Percentiles rank a stretch among this genome's conserved stretches.
Conservation (phyloP, 1,140 invertebrate genomes). For the Conus ventricosus region DNA sequence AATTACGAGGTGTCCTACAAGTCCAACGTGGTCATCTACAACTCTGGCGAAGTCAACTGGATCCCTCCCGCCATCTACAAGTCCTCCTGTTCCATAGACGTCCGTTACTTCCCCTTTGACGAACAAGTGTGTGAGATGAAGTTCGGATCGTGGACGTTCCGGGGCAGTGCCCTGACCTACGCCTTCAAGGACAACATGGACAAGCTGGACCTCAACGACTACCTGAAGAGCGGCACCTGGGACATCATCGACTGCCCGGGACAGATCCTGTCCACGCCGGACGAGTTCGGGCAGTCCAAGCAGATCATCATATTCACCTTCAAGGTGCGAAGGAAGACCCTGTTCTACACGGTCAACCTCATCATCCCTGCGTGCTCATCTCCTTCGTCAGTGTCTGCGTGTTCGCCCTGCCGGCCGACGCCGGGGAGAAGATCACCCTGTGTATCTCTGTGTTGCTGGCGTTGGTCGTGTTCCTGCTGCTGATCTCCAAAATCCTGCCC, state of each 20-base stretch:
- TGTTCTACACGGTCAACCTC: conserved; percentile 99
- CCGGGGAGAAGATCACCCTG: conserved; percentile 87
- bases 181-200: conserved; percentile 96
- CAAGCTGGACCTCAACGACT: conserved; percentile 96
- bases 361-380: conserved; percentile 96
- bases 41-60: conserved; percentile 94
- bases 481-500: conserved; percentile 99
- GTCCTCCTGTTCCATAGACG: conserved; percentile 99
- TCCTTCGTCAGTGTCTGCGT: conserved; percentile 98
- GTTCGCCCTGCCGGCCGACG: conserved; percentile 94
- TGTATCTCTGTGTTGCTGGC: conserved; percentile 99
- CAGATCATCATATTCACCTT: conserved; percentile 78
- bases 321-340: conserved; percentile 95
- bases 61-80: conserved; percentile 99
- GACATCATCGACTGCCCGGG: conserved; percentile 97
- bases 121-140: conserved; percentile 98
- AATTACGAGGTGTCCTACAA: conserved; percentile 85
- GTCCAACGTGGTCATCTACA: conserved; percentile 96
- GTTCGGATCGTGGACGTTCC: conserved; percentile 99
- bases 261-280: conserved; percentile 55
- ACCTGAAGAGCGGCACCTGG: conserved; percentile 99
- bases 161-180: conserved; percentile 96
- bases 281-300: conserved; percentile 61
- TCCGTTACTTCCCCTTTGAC: conserved; percentile 98
- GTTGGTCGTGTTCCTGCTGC: conserved; percentile 98